Evolutionary conservation across 2,113 vertebrate species (phyloP), one percentile per base, ranked within the genome.

Genomic region (Sclerurus mexicanus): DNA sequence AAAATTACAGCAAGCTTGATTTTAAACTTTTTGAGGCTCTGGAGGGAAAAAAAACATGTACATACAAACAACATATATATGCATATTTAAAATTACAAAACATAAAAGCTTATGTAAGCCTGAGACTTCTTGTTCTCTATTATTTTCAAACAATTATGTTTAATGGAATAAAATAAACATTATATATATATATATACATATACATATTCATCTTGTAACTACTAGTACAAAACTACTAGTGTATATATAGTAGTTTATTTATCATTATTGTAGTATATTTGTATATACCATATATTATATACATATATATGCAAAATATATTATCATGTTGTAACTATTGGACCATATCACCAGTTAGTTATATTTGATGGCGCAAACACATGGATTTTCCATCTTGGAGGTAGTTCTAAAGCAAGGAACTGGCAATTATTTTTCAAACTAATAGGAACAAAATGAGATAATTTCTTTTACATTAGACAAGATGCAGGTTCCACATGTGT

Each of bases 11-110:
- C 1, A 8, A 81, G 40, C 5, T 77, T 92, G 16, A 77, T 80
- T 93, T 83, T 68, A 85, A 91, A 92, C 24, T 19, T 21, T n/a
- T 93, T 69, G 40, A 83, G 13, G 15, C 37, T 83, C 66, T 87
- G 69, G 19, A 53, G 21, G 69, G 71, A 66, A 92, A 93, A 75
- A n/a, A 14, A 60, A 14, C 30, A 24, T 71, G n/a, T 56, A 73
- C 85, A 79, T 83, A 87, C 15, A 71, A 71, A 25, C 64, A 53
- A 74, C 5, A 4, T 55, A 47, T 40, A n/a, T 49, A 50, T 63
- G 4, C 25, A n/a, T 90, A 55, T n/a, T 53, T 58, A 46, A 52
- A 64, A n/a, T 64, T 79, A 90, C 28, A 52, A 78, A 86, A 4
- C 10, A 13, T 7, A 95, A 44, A 68, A 47, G 16, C 19, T 59